phyloP scores from a whole-genome alignment of 2,113 vertebrate genomes.

The Aleadryas rufinucha region DNA sequence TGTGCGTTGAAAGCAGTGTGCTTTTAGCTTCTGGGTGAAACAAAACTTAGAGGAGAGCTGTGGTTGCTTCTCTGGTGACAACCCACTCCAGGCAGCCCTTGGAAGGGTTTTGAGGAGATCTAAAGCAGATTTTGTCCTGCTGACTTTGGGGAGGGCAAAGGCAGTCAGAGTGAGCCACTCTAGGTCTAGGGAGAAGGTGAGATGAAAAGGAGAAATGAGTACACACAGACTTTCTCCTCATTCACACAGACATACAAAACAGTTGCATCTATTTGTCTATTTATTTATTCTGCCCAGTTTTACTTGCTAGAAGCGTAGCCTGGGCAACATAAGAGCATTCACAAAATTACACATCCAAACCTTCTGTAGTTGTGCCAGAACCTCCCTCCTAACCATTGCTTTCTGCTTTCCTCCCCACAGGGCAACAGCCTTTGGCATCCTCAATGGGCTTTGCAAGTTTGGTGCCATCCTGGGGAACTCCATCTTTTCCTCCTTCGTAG shows the following conservation, averaged over 20 bases:
- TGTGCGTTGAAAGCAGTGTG: neutral
- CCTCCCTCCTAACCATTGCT: neutral
- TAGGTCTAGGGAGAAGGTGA: neutral
- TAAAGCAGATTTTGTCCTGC: neutral
- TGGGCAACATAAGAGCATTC: neutral
- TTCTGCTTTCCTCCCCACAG: conserved; percentile 68
- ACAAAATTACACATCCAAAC: neutral
- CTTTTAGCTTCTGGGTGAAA: neutral
- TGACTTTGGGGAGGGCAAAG: neutral
- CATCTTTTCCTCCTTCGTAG: conserved; percentile 94
- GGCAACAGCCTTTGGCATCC: conserved; percentile 92
- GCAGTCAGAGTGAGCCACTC: neutral
- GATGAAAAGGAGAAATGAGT: neutral
- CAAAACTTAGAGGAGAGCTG: neutral
- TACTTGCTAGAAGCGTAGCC: neutral
- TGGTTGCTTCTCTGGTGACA: neutral
- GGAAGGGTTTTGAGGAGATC: neutral
- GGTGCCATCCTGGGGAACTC: conserved; percentile 92
- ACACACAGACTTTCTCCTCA: neutral
- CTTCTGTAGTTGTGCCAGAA: neutral
- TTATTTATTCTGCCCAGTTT: neutral
- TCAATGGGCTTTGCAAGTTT: conserved; percentile 91
- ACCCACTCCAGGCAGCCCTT: neutral
- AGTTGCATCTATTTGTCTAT: neutral
- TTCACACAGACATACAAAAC: neutral